Conservation (phyloP, 2,888 invertebrate genomes). For the Clanis bilineata region DNA sequence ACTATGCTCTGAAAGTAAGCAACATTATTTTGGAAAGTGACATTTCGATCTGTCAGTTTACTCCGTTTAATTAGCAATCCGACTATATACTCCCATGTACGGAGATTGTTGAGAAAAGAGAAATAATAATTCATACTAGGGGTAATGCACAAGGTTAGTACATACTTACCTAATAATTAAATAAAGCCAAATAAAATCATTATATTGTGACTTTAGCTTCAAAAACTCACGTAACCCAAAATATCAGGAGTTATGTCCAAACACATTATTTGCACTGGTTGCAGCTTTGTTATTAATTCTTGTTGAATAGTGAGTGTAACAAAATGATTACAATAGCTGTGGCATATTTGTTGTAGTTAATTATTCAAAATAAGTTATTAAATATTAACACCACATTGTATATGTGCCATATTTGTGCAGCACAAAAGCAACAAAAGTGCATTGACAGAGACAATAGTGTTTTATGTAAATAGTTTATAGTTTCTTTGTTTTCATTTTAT, state of each 20-base stretch:
- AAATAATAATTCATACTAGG: no score
- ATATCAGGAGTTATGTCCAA: neutral
- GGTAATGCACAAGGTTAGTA: no score
- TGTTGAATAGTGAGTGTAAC: constrained; percentile 16
- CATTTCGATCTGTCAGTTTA: no score
- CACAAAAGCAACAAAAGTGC: no score
- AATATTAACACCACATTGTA: neutral
- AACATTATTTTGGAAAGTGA: no score
- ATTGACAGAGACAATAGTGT: no score
- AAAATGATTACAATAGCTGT: neutral
- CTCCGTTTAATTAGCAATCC: no score
- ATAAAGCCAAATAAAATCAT: neutral
- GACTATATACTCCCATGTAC: no score
- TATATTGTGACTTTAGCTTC: neutral
- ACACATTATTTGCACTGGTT: constrained; percentile 15
- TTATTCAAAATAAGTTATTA: neutral
- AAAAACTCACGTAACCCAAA: neutral
- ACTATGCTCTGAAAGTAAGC: no score
- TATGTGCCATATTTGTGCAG: neutral
- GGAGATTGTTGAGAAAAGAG: no score
- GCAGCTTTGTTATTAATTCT: constrained; percentile 7
- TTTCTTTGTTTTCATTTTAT: no score
- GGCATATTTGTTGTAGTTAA: neutral
- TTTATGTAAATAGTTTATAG: no score
- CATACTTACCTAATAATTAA: neutral